Percentiles rank a stretch among this genome's conserved stretches.
phyloP scores from a whole-genome alignment of 2,113 vertebrate genomes.

The Brachyhypopomus occidentalis region DNA sequence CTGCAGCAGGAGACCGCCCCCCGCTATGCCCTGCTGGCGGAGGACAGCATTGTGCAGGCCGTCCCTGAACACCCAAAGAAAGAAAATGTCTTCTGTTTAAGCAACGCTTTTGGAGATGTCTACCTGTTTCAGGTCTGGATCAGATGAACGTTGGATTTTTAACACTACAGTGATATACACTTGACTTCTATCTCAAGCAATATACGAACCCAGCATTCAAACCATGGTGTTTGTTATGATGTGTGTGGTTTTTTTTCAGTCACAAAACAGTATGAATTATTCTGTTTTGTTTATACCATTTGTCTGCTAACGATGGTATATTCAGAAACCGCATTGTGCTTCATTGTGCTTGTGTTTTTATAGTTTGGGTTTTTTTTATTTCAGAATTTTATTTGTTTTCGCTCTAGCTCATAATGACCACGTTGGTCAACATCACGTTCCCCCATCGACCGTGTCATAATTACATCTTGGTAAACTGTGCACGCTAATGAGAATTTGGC shows the following conservation, averaged over 20 bases:
- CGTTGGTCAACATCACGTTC: constrained; percentile 35
- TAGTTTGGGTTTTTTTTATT: too few relatives aligned
- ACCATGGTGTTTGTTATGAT: neutral
- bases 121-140: constrained; percentile 88
- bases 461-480: constrained; percentile 21
- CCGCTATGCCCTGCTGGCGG: constrained; percentile 80
- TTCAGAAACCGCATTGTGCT: constrained; percentile 30
- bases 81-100: constrained; percentile 93
- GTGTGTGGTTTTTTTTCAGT: neutral
- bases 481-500: constrained; percentile 37
- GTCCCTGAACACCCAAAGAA: constrained; percentile 91
- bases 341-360: neutral
- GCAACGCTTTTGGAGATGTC: constrained; percentile 89
- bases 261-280: neutral
- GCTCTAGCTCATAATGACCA: constrained; percentile 44
- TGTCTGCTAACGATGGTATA: constrained; percentile 15
- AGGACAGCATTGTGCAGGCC: constrained; percentile 89
- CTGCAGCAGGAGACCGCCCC: constrained; percentile 77
- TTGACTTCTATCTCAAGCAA: neutral
- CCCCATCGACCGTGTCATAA: constrained; percentile 36
- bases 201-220: neutral
- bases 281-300: neutral
- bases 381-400: neutral
- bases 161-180: too few relatives aligned
- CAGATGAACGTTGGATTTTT: neutral